Percentiles rank a stretch among this genome's conserved stretches.
Evolutionary conservation across 2,797 vertebrate species (phyloP).

Genomic region (Notolabrus celidotus): DNA sequence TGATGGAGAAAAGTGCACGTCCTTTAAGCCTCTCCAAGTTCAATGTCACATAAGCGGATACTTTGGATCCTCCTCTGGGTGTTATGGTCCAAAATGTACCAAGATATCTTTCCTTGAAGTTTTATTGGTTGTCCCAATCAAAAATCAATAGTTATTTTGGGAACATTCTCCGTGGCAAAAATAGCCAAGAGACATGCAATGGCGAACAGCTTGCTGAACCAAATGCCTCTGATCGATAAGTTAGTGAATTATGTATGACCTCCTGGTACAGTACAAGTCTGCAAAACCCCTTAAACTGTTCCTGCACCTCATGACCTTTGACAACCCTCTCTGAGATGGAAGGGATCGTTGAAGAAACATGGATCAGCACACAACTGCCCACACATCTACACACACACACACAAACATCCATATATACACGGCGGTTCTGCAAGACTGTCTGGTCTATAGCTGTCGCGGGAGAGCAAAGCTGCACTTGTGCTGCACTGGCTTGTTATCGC

Average conservation of each 20-base stretch:
- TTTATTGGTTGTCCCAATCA: conserved; percentile 66
- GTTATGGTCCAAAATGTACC: conserved; percentile 24
- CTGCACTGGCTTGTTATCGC: conserved; percentile 63
- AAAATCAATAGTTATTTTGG: conserved; percentile 78
- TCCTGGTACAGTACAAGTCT: conserved; percentile 58
- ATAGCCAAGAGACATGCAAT: conserved; percentile 59
- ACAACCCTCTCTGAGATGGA: neutral
- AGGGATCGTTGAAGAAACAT: neutral
- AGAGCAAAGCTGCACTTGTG: conserved; percentile 36
- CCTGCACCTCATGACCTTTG: conserved; percentile 21
- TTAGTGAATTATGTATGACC: conserved; percentile 75
- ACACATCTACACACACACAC: conserved; percentile 8
- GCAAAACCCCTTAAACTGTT: conserved; percentile 38
- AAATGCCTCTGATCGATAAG: conserved; percentile 70
- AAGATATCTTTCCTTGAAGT: conserved; percentile 55
- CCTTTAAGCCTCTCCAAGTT: conserved; percentile 3
- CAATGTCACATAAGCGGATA: conserved; percentile 21
- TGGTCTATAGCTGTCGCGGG: conserved; percentile 50
- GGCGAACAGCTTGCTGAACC: conserved; percentile 66
- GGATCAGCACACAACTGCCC: neutral
- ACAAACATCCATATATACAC: conserved; percentile 13
- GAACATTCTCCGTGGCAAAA: conserved; percentile 56
- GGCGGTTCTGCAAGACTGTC: conserved; percentile 40
- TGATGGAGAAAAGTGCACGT: neutral
- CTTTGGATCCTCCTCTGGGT: conserved; percentile 27